Evolutionary conservation across 53 echinoderm and acorn worm species (phyloP).

Genomic region (Echinometra lucunter): DNA sequence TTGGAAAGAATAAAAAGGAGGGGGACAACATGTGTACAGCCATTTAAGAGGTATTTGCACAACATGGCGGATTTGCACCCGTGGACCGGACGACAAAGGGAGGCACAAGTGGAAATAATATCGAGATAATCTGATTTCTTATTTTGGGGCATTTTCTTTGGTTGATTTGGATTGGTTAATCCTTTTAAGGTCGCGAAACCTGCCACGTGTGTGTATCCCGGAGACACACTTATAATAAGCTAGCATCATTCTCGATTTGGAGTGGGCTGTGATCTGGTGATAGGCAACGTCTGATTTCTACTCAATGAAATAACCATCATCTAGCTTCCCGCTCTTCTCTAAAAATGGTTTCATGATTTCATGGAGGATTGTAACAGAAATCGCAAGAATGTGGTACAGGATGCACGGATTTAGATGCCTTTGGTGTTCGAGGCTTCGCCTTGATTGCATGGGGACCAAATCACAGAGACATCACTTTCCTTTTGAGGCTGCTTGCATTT

Average conservation of each 20-base stretch:
- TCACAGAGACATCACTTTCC: not conserved
- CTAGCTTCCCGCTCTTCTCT: not conserved
- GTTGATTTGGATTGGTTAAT: not conserved
- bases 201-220: not conserved
- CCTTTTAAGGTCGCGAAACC: slow-evolving; percentile 41
- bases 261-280: not conserved
- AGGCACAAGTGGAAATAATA: slow-evolving; percentile 27
- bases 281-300: not conserved
- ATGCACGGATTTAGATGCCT: slow-evolving; percentile 31
- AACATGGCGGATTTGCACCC: slow-evolving; percentile 45
- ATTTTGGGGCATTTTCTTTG: slow-evolving; percentile 20
- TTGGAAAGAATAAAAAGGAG: not conserved
- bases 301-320: not conserved
- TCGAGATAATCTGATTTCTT: slow-evolving; percentile 57
- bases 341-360: slow-evolving; percentile 7
- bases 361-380: slow-evolving; percentile 49
- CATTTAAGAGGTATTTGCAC: slow-evolving; percentile 41
- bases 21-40: not conserved
- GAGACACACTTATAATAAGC: not conserved
- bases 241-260: not conserved
- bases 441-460: not conserved
- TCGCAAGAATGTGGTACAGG: slow-evolving; percentile 16
- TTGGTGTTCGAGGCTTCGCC: not conserved
- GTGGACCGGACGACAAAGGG: not conserved
- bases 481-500: not conserved